Evolutionary conservation across 2,797 vertebrate species (phyloP).

Genomic region (Pitangus sulphuratus): DNA sequence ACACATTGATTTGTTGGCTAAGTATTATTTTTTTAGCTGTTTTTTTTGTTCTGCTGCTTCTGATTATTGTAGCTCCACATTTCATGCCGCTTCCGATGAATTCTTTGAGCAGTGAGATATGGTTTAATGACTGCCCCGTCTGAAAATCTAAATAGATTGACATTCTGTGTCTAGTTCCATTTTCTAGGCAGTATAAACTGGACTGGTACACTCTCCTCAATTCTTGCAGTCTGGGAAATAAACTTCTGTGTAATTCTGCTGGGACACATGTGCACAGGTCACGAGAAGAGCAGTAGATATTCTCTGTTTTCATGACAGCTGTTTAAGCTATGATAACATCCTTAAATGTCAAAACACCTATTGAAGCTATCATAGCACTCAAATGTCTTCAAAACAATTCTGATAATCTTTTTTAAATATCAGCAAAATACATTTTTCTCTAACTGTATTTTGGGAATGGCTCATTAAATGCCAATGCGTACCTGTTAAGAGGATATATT

Average conservation of each 20-base stretch:
- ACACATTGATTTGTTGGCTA: neutral
- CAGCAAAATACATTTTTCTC: neutral
- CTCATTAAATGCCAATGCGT: neutral
- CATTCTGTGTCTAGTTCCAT: neutral
- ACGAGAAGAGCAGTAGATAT: neutral
- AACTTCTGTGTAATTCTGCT: neutral
- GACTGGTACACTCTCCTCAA: neutral
- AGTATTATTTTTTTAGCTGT: neutral
- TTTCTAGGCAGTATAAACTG: neutral
- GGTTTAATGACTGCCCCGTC: neutral
- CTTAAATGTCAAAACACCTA: neutral
- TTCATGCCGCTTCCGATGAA: neutral
- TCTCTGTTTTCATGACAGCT: neutral
- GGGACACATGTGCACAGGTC: rapidly evolving
- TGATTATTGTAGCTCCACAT: neutral
- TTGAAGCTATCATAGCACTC: neutral
- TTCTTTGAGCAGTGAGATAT: neutral
- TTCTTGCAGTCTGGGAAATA: neutral
- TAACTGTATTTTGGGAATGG: neutral
- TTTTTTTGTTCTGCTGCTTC: neutral
- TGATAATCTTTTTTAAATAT: neutral
- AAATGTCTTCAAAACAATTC: neutral
- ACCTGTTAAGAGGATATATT: neutral
- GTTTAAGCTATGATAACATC: neutral
- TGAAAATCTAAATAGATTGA: neutral